Conservation (phyloP, 2,888 invertebrate species). For the Achlya flavicornis region DNA sequence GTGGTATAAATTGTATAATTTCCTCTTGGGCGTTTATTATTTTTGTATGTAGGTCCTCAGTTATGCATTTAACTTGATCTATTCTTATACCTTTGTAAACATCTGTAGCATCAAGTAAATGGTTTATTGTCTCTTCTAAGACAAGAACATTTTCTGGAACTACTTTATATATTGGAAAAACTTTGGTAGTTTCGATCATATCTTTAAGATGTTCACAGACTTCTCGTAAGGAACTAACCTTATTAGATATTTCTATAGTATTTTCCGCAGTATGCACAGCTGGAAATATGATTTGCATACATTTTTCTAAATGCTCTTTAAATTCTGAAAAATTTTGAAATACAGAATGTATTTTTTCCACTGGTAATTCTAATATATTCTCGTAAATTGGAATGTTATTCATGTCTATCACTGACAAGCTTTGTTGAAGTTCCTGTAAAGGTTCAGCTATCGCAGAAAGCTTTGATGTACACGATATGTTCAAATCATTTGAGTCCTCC, state of each 20-base stretch:
- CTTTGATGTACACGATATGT: constrained; percentile 50
- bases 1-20: constrained; percentile 57
- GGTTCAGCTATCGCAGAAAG: constrained; percentile 66
- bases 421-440: constrained; percentile 65
- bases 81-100: constrained; percentile 56
- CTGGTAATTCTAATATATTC: constrained; percentile 64
- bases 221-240: constrained; percentile 56
- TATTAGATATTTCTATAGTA: constrained; percentile 64
- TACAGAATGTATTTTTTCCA: constrained; percentile 63
- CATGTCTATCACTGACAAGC: constrained; percentile 64
- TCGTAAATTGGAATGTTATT: constrained; percentile 72
- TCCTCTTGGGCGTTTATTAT: constrained; percentile 64
- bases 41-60: constrained; percentile 63
- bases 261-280: constrained; percentile 60
- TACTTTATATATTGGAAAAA: constrained; percentile 11
- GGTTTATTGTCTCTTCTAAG: constrained; percentile 51
- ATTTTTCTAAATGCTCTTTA: constrained; percentile 62
- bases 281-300: constrained; percentile 58
- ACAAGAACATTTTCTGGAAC: constrained; percentile 37
- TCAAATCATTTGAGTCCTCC: constrained; percentile 59
- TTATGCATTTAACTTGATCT: constrained; percentile 55
- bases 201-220: constrained; percentile 59
- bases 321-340: constrained; percentile 60
- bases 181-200: constrained; percentile 43
- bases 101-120: constrained; percentile 58